phyloP scores from a whole-genome alignment of 2,888 invertebrate species.

The Blera fallax region DNA sequence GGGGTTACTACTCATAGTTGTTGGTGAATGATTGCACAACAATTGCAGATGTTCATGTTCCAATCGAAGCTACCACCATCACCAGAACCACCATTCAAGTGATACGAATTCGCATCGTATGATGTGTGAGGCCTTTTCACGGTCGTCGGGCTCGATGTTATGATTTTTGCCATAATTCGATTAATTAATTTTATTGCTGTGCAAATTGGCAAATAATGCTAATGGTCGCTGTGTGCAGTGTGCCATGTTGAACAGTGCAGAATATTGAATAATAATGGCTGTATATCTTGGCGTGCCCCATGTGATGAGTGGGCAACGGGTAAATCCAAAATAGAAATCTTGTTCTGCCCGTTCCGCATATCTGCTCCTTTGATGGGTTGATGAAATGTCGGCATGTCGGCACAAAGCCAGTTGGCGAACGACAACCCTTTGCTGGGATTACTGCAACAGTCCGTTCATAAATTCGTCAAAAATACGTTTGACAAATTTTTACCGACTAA shows the following conservation, averaged over 20 bases:
- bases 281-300: slow-evolving; percentile 3
- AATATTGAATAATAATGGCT: slow-evolving; percentile 40
- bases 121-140: slow-evolving; percentile 40
- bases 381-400: slow-evolving; percentile 33
- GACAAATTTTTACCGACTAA: slow-evolving; percentile 72
- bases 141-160: slow-evolving; percentile 28
- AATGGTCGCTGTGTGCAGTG: slow-evolving; percentile 47
- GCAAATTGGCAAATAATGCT: slow-evolving; percentile 65
- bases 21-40: slow-evolving; percentile 47
- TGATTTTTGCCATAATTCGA: slow-evolving; percentile 59
- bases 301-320: slow-evolving; percentile 35
- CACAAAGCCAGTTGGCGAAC: slow-evolving; percentile 12
- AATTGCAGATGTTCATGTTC: slow-evolving; percentile 46
- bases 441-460: slow-evolving; percentile 54
- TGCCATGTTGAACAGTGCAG: slow-evolving; percentile 41
- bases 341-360: slow-evolving; percentile 29
- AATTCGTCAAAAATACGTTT: slow-evolving; percentile 71
- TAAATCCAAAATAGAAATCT: slow-evolving; percentile 32
- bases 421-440: not conserved
- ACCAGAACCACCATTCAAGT: not conserved
- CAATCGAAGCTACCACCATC: slow-evolving; percentile 19
- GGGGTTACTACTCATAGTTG: slow-evolving; percentile 32
- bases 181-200: slow-evolving; percentile 63
- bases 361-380: not conserved
- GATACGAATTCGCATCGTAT: not conserved